phyloP scores from a whole-genome alignment of 2,113 vertebrate genomes.

The Oreochromis niloticus region DNA sequence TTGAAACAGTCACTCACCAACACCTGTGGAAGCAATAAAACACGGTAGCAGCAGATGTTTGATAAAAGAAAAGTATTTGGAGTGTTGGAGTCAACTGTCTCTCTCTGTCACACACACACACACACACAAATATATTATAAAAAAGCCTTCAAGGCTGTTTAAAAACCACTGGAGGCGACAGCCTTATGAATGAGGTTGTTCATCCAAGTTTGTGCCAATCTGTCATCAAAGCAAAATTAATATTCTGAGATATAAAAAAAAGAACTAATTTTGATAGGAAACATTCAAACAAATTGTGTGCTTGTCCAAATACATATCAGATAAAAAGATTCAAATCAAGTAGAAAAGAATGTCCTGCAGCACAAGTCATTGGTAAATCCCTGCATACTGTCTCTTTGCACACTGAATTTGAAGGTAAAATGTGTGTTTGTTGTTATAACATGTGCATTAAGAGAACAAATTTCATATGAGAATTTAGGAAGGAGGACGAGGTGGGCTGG shows the following conservation, averaged over 20 bases:
- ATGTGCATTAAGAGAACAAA: conserved; percentile 3
- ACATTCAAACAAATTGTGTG: neutral
- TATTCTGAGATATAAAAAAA: too few species aligned
- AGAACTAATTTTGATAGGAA: too few species aligned
- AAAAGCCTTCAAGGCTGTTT: neutral
- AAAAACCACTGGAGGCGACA: neutral
- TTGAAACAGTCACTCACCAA: conserved; percentile 23
- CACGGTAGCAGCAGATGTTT: conserved; percentile 28
- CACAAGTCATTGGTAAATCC: neutral
- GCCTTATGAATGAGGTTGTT: neutral
- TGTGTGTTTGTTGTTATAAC: neutral
- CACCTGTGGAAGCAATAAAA: neutral
- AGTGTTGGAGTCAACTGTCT: neutral
- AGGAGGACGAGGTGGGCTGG: neutral
- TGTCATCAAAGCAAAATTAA: neutral
- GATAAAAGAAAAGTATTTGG: neutral
- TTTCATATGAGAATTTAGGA: conserved; percentile 4
- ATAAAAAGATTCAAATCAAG: neutral
- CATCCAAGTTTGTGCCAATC: neutral
- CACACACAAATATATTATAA: too few species aligned
- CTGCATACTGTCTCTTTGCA: neutral
- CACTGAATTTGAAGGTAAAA: neutral
- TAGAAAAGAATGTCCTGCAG: neutral
- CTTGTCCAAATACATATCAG: neutral
- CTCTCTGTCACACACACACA: neutral